phyloP scores from a whole-genome alignment of 1,140 invertebrate species.

The Nixonia krombeini region DNA sequence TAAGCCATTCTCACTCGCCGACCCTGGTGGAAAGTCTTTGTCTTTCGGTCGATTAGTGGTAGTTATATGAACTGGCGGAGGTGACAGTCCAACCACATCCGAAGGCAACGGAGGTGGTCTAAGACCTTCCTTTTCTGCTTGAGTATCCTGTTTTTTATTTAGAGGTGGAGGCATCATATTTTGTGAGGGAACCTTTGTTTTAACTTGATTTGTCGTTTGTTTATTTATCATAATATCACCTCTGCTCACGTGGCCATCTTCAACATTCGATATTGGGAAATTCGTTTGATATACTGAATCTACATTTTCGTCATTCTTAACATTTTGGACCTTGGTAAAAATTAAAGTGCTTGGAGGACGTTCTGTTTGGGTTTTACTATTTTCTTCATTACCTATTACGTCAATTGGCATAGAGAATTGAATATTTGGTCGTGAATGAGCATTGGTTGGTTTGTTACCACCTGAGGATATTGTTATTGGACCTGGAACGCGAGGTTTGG shows the following conservation, averaged over 20 bases:
- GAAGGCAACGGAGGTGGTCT: conserved; percentile 61
- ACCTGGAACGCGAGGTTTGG: conserved; percentile 55
- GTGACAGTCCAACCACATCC: conserved; percentile 65
- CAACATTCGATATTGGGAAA: conserved; percentile 46
- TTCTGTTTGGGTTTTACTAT: conserved; percentile 60
- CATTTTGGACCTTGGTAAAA: conserved; percentile 23
- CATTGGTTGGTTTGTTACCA: conserved; percentile 42
- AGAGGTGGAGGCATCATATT: conserved; percentile 62
- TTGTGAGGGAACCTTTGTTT: conserved; percentile 54
- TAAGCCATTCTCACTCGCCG: conserved; percentile 51
- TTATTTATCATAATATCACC: conserved; percentile 21
- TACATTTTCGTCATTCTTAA: conserved; percentile 49
- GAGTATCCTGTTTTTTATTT: conserved; percentile 38
- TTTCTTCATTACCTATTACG: conserved; percentile 54
- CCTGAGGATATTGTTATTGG: conserved; percentile 60
- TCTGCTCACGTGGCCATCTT: conserved; percentile 16
- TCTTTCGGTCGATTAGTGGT: conserved; percentile 52
- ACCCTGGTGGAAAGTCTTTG: conserved; percentile 26
- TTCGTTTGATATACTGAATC: conserved; percentile 60
- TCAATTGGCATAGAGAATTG: conserved; percentile 62
- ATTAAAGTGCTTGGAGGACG: conserved; percentile 53
- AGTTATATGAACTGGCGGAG: conserved; percentile 61
- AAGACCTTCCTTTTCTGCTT: conserved; percentile 52
- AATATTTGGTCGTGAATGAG: conserved; percentile 42
- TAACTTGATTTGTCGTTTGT: conserved; percentile 19